Evolutionary conservation across 2,888 invertebrate species (phyloP), one percentile per base, ranked within the genome.

Genomic region (Melanostoma scalare): DNA sequence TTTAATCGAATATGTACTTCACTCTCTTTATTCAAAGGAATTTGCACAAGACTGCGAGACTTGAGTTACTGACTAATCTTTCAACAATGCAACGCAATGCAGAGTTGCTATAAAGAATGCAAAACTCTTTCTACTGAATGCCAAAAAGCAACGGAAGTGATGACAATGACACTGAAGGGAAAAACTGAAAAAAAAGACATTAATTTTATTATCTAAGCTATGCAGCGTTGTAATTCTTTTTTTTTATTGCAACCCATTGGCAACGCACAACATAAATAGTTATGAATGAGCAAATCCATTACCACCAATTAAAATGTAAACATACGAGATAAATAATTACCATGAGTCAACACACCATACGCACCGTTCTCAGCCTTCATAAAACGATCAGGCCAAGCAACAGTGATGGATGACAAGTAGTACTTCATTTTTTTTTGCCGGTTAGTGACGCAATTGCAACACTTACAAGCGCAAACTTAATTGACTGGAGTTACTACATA

Each of bases 251-350:
- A 61, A 61, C 36, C 35, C 46, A 48, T 35, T 48, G 1, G 20
- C 20, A 20, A 20, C 20, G 20, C 20, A 20, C 35, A 61, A 50
- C 48, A 48, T 50, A 31, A 63, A 63, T 63, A 63, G 36, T 63
- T 63, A 63, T 63, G 50, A 63, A 63, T 63, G 50, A 63, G 63
- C 50, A 38, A 63, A 38, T 63, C 38, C 63, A 50, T 63, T 63
- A 63, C 8, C 50, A 63, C 38, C 38, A 63, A 63, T 63, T 63
- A 63, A 63, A 63, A 50, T 38, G 38, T 50, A 31, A 48, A 61
- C 36, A 48, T 36, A 48, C 10, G 35, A 44, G 35, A 36, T 8
- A 48, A 9, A 44, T 44, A 48, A 33, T 44, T 46, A 30, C 36
- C 30, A 50, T 63, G 63, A 63, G 38, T 63, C 63, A 63, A 50